These are phyloP conservation scores for Montipora capitata DNA, from an alignment of 92 coral and sea anemone genomes.

Conservation along the genomic window DNA sequence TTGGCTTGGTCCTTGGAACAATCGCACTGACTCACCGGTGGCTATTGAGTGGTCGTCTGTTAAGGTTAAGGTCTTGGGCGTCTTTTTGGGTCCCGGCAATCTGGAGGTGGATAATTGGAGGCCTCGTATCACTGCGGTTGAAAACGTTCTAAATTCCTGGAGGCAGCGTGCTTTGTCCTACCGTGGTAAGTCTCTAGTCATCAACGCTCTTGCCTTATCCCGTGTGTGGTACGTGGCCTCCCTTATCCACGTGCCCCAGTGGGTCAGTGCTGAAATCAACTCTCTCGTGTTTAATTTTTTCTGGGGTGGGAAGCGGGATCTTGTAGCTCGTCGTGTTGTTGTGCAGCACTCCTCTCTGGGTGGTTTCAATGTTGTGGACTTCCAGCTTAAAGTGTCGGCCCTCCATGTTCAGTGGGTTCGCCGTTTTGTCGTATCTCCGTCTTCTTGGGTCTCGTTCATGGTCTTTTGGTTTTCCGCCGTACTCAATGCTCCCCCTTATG, in stretches of 20 bases:
- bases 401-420: background rate
- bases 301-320: too few relatives aligned
- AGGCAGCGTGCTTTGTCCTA: constrained; percentile 19
- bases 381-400: background rate
- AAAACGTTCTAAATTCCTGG: constrained; percentile 9
- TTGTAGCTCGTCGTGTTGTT: constrained; percentile 2
- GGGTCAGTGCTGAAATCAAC: background rate
- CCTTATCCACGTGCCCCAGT: background rate
- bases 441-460: too few relatives aligned
- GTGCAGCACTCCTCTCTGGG: background rate
- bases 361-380: background rate
- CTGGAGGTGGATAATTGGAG: constrained; percentile 9
- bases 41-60: background rate
- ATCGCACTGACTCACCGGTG: background rate
- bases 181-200: constrained; percentile 6
- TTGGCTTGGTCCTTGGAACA: background rate
- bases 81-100: background rate
- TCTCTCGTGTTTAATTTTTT: background rate
- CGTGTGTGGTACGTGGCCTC: constrained; percentile 37
- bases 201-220: constrained; percentile 21
- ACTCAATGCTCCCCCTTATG: too few relatives aligned
- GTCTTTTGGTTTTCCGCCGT: too few relatives aligned
- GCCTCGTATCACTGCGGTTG: background rate
- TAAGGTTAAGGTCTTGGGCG: background rate
- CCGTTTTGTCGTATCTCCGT: too few relatives aligned